Evolutionary conservation across 2,797 vertebrate species (phyloP), one percentile per base, ranked within the genome.

Genomic region (Spinus olivaceus): DNA sequence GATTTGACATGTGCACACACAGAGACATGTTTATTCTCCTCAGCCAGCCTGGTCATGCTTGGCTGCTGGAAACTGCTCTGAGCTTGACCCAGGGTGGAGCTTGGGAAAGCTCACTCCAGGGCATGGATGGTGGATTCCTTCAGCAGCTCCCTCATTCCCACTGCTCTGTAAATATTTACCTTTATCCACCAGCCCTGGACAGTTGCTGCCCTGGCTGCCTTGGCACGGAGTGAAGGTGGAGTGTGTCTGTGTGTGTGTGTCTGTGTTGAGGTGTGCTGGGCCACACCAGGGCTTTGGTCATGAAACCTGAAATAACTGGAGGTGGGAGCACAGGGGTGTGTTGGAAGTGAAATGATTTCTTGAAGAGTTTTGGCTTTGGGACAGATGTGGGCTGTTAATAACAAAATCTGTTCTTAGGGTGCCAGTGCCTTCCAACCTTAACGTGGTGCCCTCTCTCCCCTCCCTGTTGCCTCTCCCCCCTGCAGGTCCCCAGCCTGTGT

Each of bases 401-500:
- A 51, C 10, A 5, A 50, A 69, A 35, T 24, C 35, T 79, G 28
- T 53, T 72, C 35, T 24, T 30, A 15, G 24, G 41, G 17, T 83
- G 35, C 53, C 8, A 8, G 13, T 28, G 22, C 71, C 17, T 61
- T 44, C 19, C 73, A 59, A 8, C 53, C 11, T 60, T 32, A 33
- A 46, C 2, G 0, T 64, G 23, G 32, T 63, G 14, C 53, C 17
- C 39, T 86, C 35, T 88, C 16, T 73, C 24, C 37, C 51, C 50
- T 94, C 69, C 66, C 76, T 89, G 21, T 59, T 39, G 30, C 37
- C 44, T 49, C 35, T 41, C 28, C 50, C 47, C 63, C 51, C 14
- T 0, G 14, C 93, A 99, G 99, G 99, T 99, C 60, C 99, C 99
- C 51, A 98, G 98, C 96, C 98, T 99, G 87, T 99, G 99, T 94